Evolutionary conservation across 2,113 vertebrate species (phyloP), one percentile per base, ranked within the genome.

Genomic region (Theristicus caerulescens): DNA sequence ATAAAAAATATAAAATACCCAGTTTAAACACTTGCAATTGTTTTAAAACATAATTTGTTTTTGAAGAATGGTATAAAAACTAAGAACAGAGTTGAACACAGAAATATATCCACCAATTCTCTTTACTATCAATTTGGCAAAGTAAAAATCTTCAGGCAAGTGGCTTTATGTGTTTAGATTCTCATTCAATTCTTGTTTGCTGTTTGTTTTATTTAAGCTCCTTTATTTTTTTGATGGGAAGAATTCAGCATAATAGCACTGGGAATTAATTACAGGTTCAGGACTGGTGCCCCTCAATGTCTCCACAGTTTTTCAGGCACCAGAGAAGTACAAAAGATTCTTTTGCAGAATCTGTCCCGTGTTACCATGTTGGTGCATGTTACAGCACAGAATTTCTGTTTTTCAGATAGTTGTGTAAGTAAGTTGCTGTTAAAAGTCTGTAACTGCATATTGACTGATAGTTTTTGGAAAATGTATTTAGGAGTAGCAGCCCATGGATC

Each of bases 121-220:
- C 29, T 16, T 54, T 47, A 22, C 16, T 79, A 64, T 61, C 36
- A 57, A 6, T 74, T 64, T 91, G 59, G 21, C 29, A 42, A 59
- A 88, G 51, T 8, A 55, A 78, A 91, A 91, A 38, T 66, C 47
- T 74, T 82, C 36, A 78, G 32, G 44, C 8, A 3, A 40, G 64
- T 73, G 42, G 36, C 34, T 86, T 82, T 24, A 42, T 40, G 26
- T 80, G 27, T 83, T 82, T 25, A 57, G 13, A 36, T 64, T 78
- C 69, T 87, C 47, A 8, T 47, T 91, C 38, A 40, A 0, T 57
- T 79, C 29, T 59, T 71, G 14, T 64, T 89, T 93, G 81, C 47
- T 62, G 32, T 82, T 91, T 93, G 81, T 77, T 92, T 91, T 77
- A 90, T 90, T 93, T 91, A 78, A 78, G 51, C n/a, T 42, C 38